Evolutionary conservation across 2,888 invertebrate species (phyloP).

Genomic region (Drosophila ezoana): DNA sequence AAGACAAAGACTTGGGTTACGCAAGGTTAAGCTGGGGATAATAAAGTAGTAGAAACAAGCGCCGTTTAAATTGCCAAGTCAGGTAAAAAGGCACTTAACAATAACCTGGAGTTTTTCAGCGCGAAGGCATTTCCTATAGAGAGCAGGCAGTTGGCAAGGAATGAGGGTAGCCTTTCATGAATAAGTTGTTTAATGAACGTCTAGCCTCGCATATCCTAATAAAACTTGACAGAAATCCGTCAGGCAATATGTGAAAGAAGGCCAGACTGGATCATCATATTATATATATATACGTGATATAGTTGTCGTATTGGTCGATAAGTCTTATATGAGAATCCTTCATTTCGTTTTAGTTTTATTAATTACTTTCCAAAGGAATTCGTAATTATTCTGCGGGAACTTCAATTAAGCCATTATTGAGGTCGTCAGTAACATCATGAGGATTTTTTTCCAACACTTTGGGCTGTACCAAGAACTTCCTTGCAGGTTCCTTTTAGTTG

Average conservation of each 20-base stretch:
- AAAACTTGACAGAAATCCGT: constrained; percentile 2
- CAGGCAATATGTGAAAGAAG: background rate
- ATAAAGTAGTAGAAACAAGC: constrained; percentile 36
- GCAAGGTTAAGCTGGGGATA: constrained; percentile 43
- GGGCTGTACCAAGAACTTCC: too few relatives aligned
- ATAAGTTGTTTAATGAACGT: constrained; percentile 1
- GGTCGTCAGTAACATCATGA: too few relatives aligned
- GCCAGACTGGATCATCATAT: too few relatives aligned
- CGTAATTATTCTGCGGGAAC: too few relatives aligned
- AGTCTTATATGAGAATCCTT: too few relatives aligned
- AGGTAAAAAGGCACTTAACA: constrained; percentile 14
- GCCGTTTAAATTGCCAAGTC: constrained; percentile 16
- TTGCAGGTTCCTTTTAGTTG: too few relatives aligned
- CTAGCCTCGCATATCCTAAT: constrained; percentile 3
- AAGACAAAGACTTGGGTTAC: constrained; percentile 30
- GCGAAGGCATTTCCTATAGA: background rate
- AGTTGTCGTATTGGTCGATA: too few relatives aligned
- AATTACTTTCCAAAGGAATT: too few relatives aligned
- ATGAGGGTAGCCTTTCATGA: constrained; percentile 1
- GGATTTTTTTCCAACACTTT: too few relatives aligned
- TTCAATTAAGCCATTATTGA: too few relatives aligned
- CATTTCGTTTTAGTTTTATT: too few relatives aligned
- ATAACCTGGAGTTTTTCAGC: background rate
- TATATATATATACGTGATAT: too few relatives aligned
- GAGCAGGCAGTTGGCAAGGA: background rate